Conservation (phyloP, 2,888 invertebrate genomes). For the Scaptomyza reducta region DNA sequence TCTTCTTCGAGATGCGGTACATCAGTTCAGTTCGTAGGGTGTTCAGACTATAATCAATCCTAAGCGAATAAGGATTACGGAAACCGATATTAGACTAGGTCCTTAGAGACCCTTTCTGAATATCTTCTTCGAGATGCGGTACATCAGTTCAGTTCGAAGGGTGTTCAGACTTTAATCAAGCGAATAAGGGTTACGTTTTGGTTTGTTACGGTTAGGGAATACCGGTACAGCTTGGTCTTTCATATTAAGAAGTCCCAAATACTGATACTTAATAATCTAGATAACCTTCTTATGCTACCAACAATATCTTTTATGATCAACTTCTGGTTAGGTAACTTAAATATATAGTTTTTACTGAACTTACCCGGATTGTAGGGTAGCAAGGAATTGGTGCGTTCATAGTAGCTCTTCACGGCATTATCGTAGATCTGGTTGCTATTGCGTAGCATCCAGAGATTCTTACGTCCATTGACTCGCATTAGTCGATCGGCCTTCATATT, state of each 20-base stretch:
- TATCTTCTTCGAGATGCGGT: no score
- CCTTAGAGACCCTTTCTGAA: no score
- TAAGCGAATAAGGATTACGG: neutral
- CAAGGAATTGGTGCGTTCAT: constrained; percentile 25
- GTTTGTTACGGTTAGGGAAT: no score
- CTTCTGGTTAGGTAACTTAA: no score
- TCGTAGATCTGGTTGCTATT: constrained; percentile 61
- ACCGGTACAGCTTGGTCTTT: no score
- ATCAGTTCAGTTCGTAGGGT: neutral
- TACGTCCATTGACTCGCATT: constrained; percentile 47
- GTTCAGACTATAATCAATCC: neutral
- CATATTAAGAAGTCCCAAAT: no score
- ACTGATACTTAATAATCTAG: no score
- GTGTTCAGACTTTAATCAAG: no score
- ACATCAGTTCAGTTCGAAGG: no score
- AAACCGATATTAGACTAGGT: neutral
- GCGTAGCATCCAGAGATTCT: constrained; percentile 60
- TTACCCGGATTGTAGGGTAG: constrained; percentile 44
- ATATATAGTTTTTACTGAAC: neutral
- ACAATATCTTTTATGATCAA: no score
- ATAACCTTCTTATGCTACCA: no score
- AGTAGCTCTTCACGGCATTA: constrained; percentile 48
- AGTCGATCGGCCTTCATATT: constrained; percentile 59
- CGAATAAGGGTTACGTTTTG: no score
- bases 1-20: neutral